Percentiles rank a stretch among this genome's conserved stretches.
phyloP scores from a whole-genome alignment of 23 tunicate genomes.

The Trididemnum clinides region DNA sequence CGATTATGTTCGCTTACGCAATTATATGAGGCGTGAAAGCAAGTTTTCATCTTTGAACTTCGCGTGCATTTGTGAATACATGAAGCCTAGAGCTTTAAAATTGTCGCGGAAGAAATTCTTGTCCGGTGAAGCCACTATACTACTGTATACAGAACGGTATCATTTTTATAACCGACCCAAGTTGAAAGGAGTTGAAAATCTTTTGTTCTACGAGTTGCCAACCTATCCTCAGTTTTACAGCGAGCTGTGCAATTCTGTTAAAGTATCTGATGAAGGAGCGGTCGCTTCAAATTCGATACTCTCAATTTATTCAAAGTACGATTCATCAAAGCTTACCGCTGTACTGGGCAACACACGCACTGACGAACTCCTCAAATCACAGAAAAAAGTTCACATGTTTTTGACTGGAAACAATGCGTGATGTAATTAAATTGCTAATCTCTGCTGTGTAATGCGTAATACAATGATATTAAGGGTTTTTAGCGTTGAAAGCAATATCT shows the following conservation, averaged over 20 bases:
- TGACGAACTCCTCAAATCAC: constrained; percentile 42
- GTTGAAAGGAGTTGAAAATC: constrained; percentile 54
- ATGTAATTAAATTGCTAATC: no score
- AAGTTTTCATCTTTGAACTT: constrained; percentile 53
- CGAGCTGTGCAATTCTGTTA: constrained; percentile 81
- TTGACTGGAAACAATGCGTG: constrained; percentile 40
- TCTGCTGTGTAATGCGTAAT: no score
- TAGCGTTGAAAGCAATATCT: no score
- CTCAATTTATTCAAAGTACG: constrained; percentile 57
- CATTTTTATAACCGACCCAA: constrained; percentile 83
- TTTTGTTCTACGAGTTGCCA: constrained; percentile 87
- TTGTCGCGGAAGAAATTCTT: constrained; percentile 64
- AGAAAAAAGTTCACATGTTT: constrained; percentile 68
- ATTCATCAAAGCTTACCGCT: constrained; percentile 47
- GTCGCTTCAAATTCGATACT: constrained; percentile 30
- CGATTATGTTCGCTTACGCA: constrained; percentile 72
- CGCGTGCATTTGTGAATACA: constrained; percentile 68
- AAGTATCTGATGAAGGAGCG: background rate
- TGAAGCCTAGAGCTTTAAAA: constrained; percentile 48
- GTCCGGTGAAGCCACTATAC: constrained; percentile 46
- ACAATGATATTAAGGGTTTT: no score
- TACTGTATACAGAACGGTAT: constrained; percentile 93
- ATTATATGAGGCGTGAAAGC: constrained; percentile 61
- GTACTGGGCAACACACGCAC: constrained; percentile 49
- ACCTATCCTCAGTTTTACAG: constrained; percentile 81